These are phyloP conservation scores for Drosophila novamexicana DNA, from an alignment of 1,140 invertebrate species.

Conservation along the genomic window DNA sequence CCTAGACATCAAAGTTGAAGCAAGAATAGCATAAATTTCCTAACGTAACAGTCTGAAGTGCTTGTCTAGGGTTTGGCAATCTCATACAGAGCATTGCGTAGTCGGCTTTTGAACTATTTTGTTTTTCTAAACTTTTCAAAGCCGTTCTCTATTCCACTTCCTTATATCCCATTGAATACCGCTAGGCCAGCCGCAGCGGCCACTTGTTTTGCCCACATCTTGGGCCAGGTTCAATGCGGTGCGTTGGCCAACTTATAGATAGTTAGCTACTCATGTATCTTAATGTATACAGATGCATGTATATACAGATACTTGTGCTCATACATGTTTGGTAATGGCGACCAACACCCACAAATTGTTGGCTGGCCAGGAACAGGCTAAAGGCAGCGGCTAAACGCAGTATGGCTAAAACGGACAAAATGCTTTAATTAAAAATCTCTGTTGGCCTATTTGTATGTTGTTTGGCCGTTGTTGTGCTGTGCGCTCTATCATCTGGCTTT, in stretches of 20 bases:
- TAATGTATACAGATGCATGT: not conserved
- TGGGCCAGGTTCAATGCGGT: constrained; percentile 27
- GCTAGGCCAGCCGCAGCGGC: not conserved
- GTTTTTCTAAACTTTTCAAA: not conserved
- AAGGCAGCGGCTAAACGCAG: not conserved
- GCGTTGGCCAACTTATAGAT: constrained; percentile 38
- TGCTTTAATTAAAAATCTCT: constrained; percentile 79
- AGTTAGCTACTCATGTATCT: not conserved
- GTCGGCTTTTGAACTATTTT: not conserved
- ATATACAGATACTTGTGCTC: constrained; percentile 9
- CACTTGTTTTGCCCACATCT: constrained; percentile 38
- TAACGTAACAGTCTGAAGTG: too few relatives aligned
- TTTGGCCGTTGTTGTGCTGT: constrained; percentile 9
- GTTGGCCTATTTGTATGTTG: constrained; percentile 65
- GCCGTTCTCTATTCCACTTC: not conserved
- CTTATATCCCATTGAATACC: not conserved
- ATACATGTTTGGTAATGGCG: constrained; percentile 40
- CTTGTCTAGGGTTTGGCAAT: too few relatives aligned
- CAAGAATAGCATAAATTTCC: too few relatives aligned
- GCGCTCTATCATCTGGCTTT: constrained; percentile 42
- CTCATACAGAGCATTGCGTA: not conserved
- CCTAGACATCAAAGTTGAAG: too few relatives aligned
- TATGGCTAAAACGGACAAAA: constrained; percentile 48
- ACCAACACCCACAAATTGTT: constrained; percentile 67
- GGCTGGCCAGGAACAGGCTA: constrained; percentile 18